Base-by-base conservation (phyloP, 1,140 invertebrate species). In the Ooceraea biroi region DNA sequence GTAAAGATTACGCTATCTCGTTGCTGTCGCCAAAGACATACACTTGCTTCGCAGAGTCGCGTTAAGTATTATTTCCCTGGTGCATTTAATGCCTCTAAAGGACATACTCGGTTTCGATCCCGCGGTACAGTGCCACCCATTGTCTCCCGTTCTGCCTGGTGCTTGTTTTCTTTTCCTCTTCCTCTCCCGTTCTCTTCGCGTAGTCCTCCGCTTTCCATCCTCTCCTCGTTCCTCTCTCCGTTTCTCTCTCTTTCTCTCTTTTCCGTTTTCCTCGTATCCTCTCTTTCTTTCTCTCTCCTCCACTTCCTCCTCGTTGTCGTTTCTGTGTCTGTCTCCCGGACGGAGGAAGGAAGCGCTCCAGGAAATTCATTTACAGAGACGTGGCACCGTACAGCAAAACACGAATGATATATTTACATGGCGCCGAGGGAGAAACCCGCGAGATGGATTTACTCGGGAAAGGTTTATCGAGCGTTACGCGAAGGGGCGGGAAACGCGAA, bases 341-440 rank as follows among this genome's bases (percentile, higher is more conserved):
- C 36, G 77, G 58, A 85, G 77, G 83, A 85, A 85, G 83, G 77
- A 85, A 85, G 61, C 68, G 57, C 83, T 85, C 77, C 83, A 85
- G 83, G 83, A 85, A 85, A 85, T 85, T 85, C 83, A 85, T 85
- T 85, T 82, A 77, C 83, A 72, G 83, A 85, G 83, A 85, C 83
- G 58, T 78, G 63, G 82, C 82, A 84, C 63, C 61, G 76, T 69
- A 68, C 83, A 68, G 83, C 83, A 82, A 85, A 85, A 85, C 83
- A 85, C 76, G 83, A 85, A 85, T 85, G 83, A 85, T 85, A 72
- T 85, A 85, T 85, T 85, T 85, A 85, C 77, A 82, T 82, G 77
- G 77, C 57, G 58, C 60, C 77, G 77, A 82, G 77, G 58, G 83
- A 82, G 77, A 85, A 82, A 72, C 83, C 66, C 44, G 52, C 48